Evolutionary conservation across 2,888 invertebrate genomes (phyloP), one percentile per base, ranked within the genome.

Genomic region (Microctonus hyperodae): DNA sequence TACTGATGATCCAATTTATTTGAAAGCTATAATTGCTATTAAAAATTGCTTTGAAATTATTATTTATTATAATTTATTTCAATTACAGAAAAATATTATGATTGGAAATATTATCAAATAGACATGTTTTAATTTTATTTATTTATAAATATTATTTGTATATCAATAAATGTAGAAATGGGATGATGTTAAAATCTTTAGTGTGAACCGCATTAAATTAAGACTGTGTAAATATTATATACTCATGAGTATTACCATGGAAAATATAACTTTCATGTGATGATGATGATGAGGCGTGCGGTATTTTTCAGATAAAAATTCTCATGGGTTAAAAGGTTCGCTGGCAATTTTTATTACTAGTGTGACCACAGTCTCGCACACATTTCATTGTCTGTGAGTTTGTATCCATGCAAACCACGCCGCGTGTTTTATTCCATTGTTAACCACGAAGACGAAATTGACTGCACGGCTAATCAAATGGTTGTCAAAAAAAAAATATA

Each of bases 161-260:
- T 48, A 40, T 31, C 2, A 16, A 9, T 13, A 25, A 13, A 23
- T 10, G 10, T 44, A 16, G 16, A 13, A 10, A 37, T 23, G 7
- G 62, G 67, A 57, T 72, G 72, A 73, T 76, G n/a, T n/a, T n/a
- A n/a, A 75, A 76, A 76, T 72, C 72, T 67, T 33, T 70, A 67
- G 62, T 64, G 66, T 44, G 44, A 16, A 67, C 68, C 72, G 72
- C 69, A 72, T 72, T 72, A 70, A 70, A 57, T 68, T 73, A 72
- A 72, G 67, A 70, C 65, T 70, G 69, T 69, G 67, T 68, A 68
- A 68, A 72, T 66, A n/a, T n/a, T n/a, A n/a, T n/a, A n/a, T n/a
- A 66, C 66, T 50, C 16, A 22, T 53, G 64, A 57, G 64, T 70
- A 66, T 70, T 69, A 16, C 58, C 59, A 59, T 25, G 56, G 53